These are phyloP conservation scores for Platypus cylindrus DNA, from an alignment of 2,888 invertebrate species.

Conservation along the genomic window DNA sequence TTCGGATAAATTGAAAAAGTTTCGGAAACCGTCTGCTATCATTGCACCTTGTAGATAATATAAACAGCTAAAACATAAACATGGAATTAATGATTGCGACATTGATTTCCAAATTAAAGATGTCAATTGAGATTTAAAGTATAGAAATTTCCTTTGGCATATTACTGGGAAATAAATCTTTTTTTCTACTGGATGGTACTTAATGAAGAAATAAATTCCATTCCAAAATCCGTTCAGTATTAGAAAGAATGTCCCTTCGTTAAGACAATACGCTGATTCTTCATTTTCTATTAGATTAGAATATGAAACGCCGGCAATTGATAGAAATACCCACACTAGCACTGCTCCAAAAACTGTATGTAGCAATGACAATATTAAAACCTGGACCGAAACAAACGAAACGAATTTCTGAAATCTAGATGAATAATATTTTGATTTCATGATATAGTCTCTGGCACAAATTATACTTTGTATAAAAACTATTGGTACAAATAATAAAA, in stretches of 20 bases:
- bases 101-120: slow-evolving; percentile 47
- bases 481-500: slow-evolving; percentile 48
- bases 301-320: slow-evolving; percentile 48
- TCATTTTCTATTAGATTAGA: slow-evolving; percentile 38
- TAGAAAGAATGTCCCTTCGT: slow-evolving; percentile 54
- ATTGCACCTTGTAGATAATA: slow-evolving; percentile 51
- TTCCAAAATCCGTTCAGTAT: slow-evolving; percentile 56
- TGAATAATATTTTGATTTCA: slow-evolving; percentile 45
- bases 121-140: slow-evolving; percentile 47
- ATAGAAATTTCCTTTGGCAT: slow-evolving; percentile 54
- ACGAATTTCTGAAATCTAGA: slow-evolving; percentile 56
- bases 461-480: slow-evolving; percentile 60
- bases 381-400: slow-evolving; percentile 48
- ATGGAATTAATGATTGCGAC: slow-evolving; percentile 47
- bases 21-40: slow-evolving; percentile 39
- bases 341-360: slow-evolving; percentile 53
- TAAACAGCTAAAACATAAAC: slow-evolving; percentile 44
- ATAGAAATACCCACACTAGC: slow-evolving; percentile 56
- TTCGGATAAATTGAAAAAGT: slow-evolving; percentile 37
- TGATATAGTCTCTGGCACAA: slow-evolving; percentile 55
- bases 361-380: slow-evolving; percentile 41
- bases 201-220: slow-evolving; percentile 48
- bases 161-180: slow-evolving; percentile 56
- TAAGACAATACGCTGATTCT: slow-evolving; percentile 43
- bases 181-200: slow-evolving; percentile 43